These are phyloP conservation scores for Cettia cetti DNA, from an alignment of 2,113 vertebrate genomes.

Conservation along the genomic window DNA sequence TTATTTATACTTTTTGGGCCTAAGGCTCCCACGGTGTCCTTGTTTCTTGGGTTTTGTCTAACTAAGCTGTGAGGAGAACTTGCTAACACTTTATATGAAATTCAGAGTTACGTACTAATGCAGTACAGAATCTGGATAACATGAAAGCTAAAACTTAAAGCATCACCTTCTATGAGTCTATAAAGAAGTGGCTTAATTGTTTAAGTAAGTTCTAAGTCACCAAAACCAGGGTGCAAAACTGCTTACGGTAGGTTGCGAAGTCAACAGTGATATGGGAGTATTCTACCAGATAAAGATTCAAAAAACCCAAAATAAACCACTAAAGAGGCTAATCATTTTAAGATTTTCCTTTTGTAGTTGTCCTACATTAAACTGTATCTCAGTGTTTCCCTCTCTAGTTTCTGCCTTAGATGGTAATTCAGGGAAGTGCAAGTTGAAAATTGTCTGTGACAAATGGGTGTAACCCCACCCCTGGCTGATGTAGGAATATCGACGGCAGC, in stretches of 20 bases:
- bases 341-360: neutral
- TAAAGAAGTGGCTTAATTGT: neutral
- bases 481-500: conserved; percentile 5
- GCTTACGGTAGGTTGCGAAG: neutral
- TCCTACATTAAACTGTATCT: neutral
- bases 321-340: neutral
- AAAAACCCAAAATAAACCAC: neutral
- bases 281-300: neutral
- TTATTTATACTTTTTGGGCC: neutral
- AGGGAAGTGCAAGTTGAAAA: neutral
- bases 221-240: neutral
- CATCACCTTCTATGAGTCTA: neutral
- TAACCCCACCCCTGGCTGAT: conserved; percentile 52
- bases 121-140: neutral
- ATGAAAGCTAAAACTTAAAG: neutral
- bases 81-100: neutral
- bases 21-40: neutral
- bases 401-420: neutral
- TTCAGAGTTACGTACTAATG: neutral
- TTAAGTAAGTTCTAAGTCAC: neutral
- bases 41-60: neutral
- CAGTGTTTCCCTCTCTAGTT: neutral
- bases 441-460: neutral
- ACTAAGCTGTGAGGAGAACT: neutral
- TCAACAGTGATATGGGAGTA: neutral